phyloP scores from a whole-genome alignment of 2,113 vertebrate species.

The Passer domesticus region DNA sequence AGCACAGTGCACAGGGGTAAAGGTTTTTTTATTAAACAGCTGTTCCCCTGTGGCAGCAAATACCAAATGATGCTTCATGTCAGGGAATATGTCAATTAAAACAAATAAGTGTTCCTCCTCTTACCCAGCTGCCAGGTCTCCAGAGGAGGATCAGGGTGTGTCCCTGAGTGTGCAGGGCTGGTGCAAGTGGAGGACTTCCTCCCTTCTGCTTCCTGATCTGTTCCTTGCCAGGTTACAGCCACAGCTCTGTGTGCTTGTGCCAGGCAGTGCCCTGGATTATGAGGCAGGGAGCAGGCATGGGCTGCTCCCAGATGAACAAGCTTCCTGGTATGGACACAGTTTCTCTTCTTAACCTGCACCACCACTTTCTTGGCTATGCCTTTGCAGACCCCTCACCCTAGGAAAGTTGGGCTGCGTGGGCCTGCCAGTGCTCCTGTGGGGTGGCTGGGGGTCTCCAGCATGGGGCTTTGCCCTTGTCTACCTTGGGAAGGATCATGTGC shows the following conservation, averaged over 20 bases:
- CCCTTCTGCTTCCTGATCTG: not conserved
- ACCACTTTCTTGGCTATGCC: not conserved
- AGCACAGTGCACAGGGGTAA: not conserved
- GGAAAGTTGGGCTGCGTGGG: not conserved
- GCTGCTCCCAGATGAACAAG: not conserved
- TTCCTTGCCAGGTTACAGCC: no score
- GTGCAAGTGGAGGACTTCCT: not conserved
- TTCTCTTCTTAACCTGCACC: not conserved
- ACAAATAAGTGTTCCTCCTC: not conserved
- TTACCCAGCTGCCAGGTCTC: not conserved
- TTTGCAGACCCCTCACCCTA: not conserved
- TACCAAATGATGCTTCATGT: not conserved
- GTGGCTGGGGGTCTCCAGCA: not conserved
- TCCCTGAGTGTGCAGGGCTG: not conserved
- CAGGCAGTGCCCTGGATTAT: not conserved
- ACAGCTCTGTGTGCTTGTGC: no score
- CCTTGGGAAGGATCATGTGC: not conserved
- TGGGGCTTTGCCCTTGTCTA: not conserved
- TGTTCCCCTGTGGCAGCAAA: not conserved
- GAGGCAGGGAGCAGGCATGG: not conserved
- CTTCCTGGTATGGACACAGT: not conserved
- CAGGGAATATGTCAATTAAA: not conserved
- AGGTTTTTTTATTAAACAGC: not conserved
- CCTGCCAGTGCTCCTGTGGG: not conserved
- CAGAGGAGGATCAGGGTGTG: rapidly evolving